phyloP scores from a whole-genome alignment of 2,888 invertebrate genomes.

The Lamellibrachia columna region DNA sequence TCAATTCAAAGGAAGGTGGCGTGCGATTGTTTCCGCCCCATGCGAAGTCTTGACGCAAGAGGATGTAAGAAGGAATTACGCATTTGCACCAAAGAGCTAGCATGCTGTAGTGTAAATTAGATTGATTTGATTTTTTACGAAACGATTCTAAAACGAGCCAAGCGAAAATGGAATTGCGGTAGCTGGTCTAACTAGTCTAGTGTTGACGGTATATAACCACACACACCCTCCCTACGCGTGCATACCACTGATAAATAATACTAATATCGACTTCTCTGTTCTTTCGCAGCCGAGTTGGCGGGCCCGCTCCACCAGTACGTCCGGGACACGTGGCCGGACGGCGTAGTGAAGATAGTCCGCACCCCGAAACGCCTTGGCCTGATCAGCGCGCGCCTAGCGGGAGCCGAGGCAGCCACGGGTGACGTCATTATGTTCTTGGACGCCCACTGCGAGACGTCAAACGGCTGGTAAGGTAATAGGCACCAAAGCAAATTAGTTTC shows the following conservation, averaged over 20 bases:
- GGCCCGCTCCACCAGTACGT: conserved; percentile 72
- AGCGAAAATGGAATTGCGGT: too few species aligned
- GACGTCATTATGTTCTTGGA: conserved; percentile 66
- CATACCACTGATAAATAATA: not conserved
- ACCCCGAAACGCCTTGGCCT: conserved; percentile 83
- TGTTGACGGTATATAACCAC: too few species aligned
- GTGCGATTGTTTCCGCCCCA: too few species aligned
- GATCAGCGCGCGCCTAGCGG: conserved; percentile 88
- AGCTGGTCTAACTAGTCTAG: too few species aligned
- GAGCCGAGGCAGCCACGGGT: conserved; percentile 79
- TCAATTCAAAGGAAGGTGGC: too few species aligned
- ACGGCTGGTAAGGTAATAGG: conserved; percentile 52
- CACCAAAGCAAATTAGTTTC: not conserved
- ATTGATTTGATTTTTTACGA: too few species aligned
- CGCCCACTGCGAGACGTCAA: conserved; percentile 64
- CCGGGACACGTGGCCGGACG: conserved; percentile 65
- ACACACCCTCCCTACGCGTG: too few species aligned
- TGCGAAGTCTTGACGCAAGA: too few species aligned
- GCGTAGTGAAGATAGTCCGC: conserved; percentile 77
- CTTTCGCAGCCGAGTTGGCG: conserved; percentile 54
- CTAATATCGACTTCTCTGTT: not conserved
- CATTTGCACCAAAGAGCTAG: too few species aligned
- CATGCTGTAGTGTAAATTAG: too few species aligned
- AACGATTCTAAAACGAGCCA: too few species aligned
- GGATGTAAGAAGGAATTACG: too few species aligned